phyloP scores from a whole-genome alignment of 2,888 invertebrate genomes.

The Pollenia griseotomentosa region DNA sequence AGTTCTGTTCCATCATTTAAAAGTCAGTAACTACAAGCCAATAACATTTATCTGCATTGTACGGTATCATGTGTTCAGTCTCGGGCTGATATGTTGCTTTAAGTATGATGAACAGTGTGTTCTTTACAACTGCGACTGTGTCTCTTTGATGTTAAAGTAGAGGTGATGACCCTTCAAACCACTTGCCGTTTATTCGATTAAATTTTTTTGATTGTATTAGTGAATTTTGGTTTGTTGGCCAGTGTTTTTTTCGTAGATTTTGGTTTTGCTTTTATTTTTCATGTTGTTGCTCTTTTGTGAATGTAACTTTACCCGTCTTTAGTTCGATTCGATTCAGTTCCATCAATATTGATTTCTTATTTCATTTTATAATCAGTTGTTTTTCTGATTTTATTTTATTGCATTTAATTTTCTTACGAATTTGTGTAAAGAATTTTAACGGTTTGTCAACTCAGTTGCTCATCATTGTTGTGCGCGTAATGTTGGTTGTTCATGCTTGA shows the following conservation, averaged over 20 bases:
- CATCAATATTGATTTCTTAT: conserved; percentile 54
- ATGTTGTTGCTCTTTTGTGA: conserved; percentile 22
- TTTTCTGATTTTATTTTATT: conserved; percentile 30
- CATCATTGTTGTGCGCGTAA: conserved; percentile 61
- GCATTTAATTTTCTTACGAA: conserved; percentile 10
- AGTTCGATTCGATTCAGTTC: conserved; percentile 21
- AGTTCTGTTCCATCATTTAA: too few relatives aligned
- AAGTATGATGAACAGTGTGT: neutral
- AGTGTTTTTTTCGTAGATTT: conserved; percentile 1
- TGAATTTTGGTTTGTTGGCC: conserved; percentile 20
- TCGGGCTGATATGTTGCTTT: neutral
- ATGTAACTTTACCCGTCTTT: neutral
- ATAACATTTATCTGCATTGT: too few relatives aligned
- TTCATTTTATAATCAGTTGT: conserved; percentile 48
- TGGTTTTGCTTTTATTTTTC: conserved; percentile 8
- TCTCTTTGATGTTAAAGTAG: neutral
- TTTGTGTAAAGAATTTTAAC: conserved; percentile 56
- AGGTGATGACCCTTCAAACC: conserved; percentile 47
- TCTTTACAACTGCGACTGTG: neutral
- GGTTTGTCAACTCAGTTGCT: conserved; percentile 69
- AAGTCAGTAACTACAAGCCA: too few relatives aligned
- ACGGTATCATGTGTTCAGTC: too few relatives aligned
- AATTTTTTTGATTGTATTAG: neutral
- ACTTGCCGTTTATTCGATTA: conserved; percentile 1
- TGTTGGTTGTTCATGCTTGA: conserved; percentile 62